Evolutionary conservation across 2,113 vertebrate species (phyloP).

Genomic region (Azemiops feae): DNA sequence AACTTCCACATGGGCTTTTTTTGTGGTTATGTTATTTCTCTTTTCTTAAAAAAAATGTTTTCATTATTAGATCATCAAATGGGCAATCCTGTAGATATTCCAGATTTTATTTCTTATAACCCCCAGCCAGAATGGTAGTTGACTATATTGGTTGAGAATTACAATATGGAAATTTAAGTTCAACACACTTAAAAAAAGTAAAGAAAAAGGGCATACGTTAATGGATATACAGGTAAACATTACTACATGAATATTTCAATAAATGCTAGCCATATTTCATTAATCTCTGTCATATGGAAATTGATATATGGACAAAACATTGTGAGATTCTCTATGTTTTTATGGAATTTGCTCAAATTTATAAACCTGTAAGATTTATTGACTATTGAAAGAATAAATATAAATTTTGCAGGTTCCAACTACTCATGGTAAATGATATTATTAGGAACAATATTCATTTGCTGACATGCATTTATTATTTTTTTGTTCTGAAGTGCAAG

Average conservation of each 20-base stretch:
- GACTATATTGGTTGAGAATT: background rate
- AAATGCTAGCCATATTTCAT: background rate
- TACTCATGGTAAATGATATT: background rate
- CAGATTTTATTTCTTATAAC: background rate
- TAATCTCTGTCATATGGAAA: background rate
- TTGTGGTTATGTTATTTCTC: background rate
- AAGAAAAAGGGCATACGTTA: background rate
- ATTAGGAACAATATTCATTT: background rate
- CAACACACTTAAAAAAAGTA: background rate
- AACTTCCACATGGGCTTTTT: background rate
- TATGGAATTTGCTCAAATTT: no score
- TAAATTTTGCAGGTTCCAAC: background rate
- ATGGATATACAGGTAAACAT: background rate
- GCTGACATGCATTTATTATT: background rate
- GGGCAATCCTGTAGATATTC: background rate
- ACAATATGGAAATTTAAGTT: background rate
- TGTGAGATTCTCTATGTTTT: background rate
- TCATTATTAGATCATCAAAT: background rate
- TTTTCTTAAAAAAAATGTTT: background rate
- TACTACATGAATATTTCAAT: background rate
- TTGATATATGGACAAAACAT: background rate
- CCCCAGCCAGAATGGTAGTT: background rate
- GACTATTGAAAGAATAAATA: background rate
- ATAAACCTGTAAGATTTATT: background rate
- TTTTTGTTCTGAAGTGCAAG: background rate